phyloP scores from a whole-genome alignment of 1,140 invertebrate genomes.

The Vanessa atalanta region DNA sequence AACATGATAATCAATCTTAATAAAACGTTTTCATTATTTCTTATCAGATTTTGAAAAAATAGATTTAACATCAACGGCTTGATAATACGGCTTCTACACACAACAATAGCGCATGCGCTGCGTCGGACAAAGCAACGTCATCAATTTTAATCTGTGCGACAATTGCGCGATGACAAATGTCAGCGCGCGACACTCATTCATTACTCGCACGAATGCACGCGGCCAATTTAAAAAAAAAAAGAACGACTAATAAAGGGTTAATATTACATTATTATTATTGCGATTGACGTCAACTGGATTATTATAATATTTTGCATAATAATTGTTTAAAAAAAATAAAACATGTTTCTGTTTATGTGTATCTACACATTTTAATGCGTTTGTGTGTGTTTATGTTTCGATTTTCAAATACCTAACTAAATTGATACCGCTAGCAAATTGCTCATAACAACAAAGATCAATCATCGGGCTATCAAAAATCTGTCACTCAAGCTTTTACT shows the following conservation, averaged over 20 bases:
- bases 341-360: not conserved
- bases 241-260: constrained; percentile 76
- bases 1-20: not conserved
- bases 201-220: constrained; percentile 71
- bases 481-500: constrained; percentile 47
- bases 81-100: constrained; percentile 56
- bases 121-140: constrained; percentile 74
- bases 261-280: constrained; percentile 68
- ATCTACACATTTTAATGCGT: too few species aligned
- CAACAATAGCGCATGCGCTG: constrained; percentile 65
- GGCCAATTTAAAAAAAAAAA: constrained; percentile 63
- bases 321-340: constrained; percentile 12
- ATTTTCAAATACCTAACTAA: constrained; percentile 13
- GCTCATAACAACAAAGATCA: constrained; percentile 45
- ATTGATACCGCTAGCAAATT: constrained; percentile 34
- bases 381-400: not conserved
- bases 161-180: constrained; percentile 80
- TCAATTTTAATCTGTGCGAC: constrained; percentile 80
- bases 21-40: constrained; percentile 11
- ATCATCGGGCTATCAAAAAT: constrained; percentile 46
- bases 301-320: constrained; percentile 40
- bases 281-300: constrained; percentile 56
- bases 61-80: constrained; percentile 32
- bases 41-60: constrained; percentile 36
- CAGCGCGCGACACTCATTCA: constrained; percentile 76